phyloP scores from a whole-genome alignment of 1,140 invertebrate genomes.

The Drosophila nigromelanica region DNA sequence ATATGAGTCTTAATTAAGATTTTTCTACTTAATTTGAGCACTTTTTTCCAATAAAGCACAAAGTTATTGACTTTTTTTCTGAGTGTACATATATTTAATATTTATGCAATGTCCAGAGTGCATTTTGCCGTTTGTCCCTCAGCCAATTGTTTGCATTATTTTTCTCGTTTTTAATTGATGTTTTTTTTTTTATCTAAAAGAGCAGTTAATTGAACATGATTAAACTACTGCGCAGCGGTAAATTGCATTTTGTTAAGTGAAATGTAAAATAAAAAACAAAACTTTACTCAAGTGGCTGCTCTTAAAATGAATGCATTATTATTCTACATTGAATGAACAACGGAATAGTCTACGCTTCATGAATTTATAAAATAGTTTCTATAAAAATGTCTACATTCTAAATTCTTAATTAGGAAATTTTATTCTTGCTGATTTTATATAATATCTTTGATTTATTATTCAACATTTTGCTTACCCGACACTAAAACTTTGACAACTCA shows the following conservation, averaged over 20 bases:
- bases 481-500: no score
- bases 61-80: not conserved
- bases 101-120: conserved; percentile 62
- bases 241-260: conserved; percentile 34
- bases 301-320: no score
- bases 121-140: conserved; percentile 20
- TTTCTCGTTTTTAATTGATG: not conserved
- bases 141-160: conserved; percentile 57
- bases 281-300: not conserved
- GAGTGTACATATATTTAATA: conserved; percentile 56
- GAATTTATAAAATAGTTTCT: no score
- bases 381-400: no score
- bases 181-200: conserved; percentile 47
- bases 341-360: no score
- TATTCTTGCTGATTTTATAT: no score
- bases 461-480: no score
- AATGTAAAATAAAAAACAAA: conserved; percentile 22
- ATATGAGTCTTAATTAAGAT: no score
- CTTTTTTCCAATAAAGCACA: not conserved
- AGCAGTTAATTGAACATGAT: conserved; percentile 60
- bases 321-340: no score
- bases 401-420: no score
- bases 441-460: no score
- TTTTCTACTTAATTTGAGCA: no score
- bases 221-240: conserved; percentile 33